Conservation (phyloP, 2,113 vertebrate genomes). For the Cygnus buccinator region DNA sequence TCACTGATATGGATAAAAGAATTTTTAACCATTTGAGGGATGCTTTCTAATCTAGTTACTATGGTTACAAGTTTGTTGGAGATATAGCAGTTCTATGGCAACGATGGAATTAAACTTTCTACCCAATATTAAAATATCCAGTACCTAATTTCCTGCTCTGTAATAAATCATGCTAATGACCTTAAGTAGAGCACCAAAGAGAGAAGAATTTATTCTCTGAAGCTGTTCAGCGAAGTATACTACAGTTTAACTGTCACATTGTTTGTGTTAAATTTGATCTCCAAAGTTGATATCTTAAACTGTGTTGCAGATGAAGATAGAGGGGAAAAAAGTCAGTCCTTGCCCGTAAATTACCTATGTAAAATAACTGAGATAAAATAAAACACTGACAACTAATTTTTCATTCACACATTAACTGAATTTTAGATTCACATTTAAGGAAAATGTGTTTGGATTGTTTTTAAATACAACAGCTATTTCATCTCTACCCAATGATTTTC, state of each 20-base stretch:
- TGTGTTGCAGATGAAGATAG: neutral
- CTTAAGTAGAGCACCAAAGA: constrained; percentile 40
- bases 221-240: neutral
- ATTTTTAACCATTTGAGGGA: constrained; percentile 47
- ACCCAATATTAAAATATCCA: constrained; percentile 72
- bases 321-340: neutral
- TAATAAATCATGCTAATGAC: constrained; percentile 74
- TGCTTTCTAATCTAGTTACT: constrained; percentile 68
- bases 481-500: too few relatives aligned
- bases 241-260: neutral
- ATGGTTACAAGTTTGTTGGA: constrained; percentile 67
- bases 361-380: neutral
- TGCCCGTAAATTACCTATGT: neutral
- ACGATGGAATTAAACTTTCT: constrained; percentile 68
- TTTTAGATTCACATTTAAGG: neutral
- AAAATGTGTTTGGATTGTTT: neutral
- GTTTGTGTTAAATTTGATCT: neutral
- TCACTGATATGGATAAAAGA: constrained; percentile 6
- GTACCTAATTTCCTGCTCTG: constrained; percentile 74
- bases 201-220: neutral
- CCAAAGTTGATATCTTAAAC: neutral
- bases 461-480: neutral
- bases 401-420: neutral
- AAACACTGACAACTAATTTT: neutral
- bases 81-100: constrained; percentile 51